phyloP scores from a whole-genome alignment of 2,113 vertebrate species.

The Hippocampus barbouri region DNA sequence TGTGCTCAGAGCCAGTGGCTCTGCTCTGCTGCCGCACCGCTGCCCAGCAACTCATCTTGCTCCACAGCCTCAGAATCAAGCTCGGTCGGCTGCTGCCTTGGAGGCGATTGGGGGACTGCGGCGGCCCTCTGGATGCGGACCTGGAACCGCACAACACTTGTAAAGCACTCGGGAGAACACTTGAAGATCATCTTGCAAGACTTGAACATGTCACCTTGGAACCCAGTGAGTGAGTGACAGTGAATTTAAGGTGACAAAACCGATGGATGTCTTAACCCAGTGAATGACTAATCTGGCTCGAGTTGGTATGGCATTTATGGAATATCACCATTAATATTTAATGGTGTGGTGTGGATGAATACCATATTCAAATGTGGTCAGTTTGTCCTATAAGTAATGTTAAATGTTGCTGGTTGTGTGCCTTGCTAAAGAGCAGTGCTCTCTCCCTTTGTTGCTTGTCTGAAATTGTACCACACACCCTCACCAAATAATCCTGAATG shows the following conservation, averaged over 20 bases:
- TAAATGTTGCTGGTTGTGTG: no score
- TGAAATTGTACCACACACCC: no score
- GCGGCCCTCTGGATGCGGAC: conserved; percentile 30
- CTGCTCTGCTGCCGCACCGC: conserved; percentile 7
- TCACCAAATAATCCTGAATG: no score
- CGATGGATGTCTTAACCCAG: no score
- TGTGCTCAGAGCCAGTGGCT: conserved; percentile 55
- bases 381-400: no score
- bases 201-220: not conserved
- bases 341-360: no score
- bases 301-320: no score
- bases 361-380: no score
- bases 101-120: not conserved
- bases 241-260: not conserved
- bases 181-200: not conserved
- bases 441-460: no score
- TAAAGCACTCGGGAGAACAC: not conserved
- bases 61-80: conserved; percentile 40
- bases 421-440: no score
- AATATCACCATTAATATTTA: no score
- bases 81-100: not conserved
- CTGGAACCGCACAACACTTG: conserved; percentile 25
- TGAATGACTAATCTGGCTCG: no score
- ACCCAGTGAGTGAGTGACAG: not conserved
- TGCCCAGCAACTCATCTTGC: conserved; percentile 57